These are phyloP conservation scores for Aporrectodea caliginosa DNA, from an alignment of 1,140 invertebrate species.

Conservation along the genomic window DNA sequence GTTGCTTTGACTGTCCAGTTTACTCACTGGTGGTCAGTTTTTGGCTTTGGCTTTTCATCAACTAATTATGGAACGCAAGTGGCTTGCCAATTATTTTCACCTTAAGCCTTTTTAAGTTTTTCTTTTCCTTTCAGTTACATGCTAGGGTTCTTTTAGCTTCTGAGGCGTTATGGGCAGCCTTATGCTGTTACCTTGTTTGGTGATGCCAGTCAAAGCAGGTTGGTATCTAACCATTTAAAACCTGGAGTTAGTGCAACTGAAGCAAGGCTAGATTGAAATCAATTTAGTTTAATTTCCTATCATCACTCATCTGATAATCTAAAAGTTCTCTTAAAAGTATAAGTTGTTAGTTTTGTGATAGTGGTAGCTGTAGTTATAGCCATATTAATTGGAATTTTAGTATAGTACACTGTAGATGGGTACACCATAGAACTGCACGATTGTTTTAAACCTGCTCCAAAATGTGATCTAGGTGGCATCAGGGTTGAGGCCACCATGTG, in stretches of 20 bases:
- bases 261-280: no score
- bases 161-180: neutral
- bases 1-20: neutral
- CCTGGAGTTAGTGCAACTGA: neutral
- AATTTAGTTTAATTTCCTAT: no score
- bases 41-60: neutral
- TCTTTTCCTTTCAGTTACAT: neutral
- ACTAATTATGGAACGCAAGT: neutral
- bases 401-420: no score
- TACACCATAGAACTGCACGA: no score
- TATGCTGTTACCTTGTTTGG: neutral
- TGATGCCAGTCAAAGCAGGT: neutral
- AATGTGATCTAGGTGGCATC: no score
- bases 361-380: no score
- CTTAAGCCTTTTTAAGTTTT: neutral
- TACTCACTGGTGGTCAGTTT: neutral
- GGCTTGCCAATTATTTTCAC: neutral
- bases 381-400: no score
- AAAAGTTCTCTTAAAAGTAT: no score
- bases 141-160: neutral
- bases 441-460: no score
- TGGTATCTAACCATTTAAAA: neutral
- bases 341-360: no score
- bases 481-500: no score
- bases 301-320: no score